These are phyloP conservation scores for Ceuthmochares aereus DNA, from an alignment of 2,113 vertebrate genomes.

Conservation along the genomic window DNA sequence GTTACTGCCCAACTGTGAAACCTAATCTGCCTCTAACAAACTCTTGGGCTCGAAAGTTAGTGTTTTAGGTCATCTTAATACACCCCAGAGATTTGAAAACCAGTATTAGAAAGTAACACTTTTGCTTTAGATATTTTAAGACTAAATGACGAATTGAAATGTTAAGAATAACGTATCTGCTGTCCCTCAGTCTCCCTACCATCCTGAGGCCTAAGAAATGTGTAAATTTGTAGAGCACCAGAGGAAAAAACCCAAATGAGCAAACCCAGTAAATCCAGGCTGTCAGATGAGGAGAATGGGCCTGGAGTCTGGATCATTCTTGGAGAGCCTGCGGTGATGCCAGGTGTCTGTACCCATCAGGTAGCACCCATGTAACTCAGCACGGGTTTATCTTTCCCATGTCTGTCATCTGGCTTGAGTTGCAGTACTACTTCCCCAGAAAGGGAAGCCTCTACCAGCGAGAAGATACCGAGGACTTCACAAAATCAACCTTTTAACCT, in stretches of 20 bases:
- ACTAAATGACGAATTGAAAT: not conserved
- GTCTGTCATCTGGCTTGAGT: not conserved
- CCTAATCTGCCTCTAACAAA: not conserved
- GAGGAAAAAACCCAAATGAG: rapidly evolving
- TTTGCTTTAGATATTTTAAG: no score
- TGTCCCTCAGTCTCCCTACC: not conserved
- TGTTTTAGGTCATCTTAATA: not conserved
- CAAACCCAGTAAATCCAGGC: not conserved
- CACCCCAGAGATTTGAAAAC: not conserved
- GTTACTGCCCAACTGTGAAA: not conserved
- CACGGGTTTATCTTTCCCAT: not conserved
- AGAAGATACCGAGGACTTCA: not conserved
- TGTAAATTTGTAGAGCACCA: not conserved
- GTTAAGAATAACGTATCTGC: not conserved
- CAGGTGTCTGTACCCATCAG: not conserved
- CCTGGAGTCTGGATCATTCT: not conserved
- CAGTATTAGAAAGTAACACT: not conserved
- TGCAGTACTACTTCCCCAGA: not conserved
- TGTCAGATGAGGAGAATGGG: not conserved
- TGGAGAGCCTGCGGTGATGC: not conserved
- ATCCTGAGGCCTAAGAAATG: not conserved
- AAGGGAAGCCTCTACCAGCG: not conserved
- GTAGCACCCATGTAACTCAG: not conserved
- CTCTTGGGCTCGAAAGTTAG: not conserved
- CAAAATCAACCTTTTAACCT: not conserved